These are phyloP conservation scores for Phania funesta DNA, from an alignment of 2,888 invertebrate species.

Conservation along the genomic window DNA sequence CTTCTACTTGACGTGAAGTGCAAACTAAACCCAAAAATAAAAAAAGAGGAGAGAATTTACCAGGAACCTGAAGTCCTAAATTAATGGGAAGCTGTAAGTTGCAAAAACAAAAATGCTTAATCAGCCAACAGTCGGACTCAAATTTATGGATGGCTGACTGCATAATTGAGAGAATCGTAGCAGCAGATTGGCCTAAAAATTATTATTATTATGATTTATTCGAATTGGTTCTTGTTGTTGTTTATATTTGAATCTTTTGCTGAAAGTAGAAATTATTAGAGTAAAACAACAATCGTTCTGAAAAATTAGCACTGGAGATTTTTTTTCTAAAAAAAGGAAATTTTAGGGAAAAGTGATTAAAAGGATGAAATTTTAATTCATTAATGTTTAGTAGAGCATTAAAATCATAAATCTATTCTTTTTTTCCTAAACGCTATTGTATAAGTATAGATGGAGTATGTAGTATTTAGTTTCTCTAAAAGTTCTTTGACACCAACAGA, in stretches of 20 bases:
- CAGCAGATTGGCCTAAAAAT: slow-evolving; percentile 39
- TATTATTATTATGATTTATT: slow-evolving; percentile 41
- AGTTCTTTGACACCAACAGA: too few relatives aligned
- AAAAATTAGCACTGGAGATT: not conserved
- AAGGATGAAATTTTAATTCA: not conserved
- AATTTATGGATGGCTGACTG: slow-evolving; percentile 28
- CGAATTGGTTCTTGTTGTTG: slow-evolving; percentile 18
- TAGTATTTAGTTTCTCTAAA: too few relatives aligned
- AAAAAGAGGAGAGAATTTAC: not conserved
- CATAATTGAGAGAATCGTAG: not conserved
- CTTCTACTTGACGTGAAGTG: not conserved
- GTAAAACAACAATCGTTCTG: slow-evolving; percentile 30
- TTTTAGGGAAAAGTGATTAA: not conserved
- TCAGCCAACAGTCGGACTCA: slow-evolving; percentile 13
- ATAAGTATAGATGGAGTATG: too few relatives aligned
- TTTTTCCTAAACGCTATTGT: too few relatives aligned
- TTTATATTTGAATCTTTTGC: slow-evolving; percentile 21
- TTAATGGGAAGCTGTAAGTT: not conserved
- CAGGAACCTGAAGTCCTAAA: not conserved
- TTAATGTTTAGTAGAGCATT: slow-evolving; percentile 1
- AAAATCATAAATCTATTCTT: too few relatives aligned
- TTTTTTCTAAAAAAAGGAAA: not conserved
- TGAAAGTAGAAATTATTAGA: slow-evolving; percentile 28
- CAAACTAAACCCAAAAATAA: slow-evolving; percentile 12
- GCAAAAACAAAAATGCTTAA: not conserved